Base-by-base conservation (phyloP, 2,113 vertebrate genomes). In the Antennarius striatus region DNA sequence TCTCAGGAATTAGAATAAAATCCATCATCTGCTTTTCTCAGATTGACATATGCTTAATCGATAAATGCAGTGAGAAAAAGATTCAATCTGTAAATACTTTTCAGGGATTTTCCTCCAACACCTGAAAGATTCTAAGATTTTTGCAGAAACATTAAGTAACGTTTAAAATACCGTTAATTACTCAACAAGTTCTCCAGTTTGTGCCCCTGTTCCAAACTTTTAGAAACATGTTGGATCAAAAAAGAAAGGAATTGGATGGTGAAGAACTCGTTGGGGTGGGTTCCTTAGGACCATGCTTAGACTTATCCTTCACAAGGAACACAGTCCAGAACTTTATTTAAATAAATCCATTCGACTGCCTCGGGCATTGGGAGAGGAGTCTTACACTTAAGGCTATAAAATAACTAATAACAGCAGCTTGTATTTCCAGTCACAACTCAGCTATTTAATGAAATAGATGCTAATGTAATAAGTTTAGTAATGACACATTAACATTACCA, bases 351-450 rank as follows among this genome's bases (percentile, higher is more conserved):
- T 5, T 7, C 32, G 32, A 36, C 32, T 28, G 55, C 68, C 56
- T 59, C 54, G 30, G 45, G 58, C 17, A 15, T 16, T 6, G 10
- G 14, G 9, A 3, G 5, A 49, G 30, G 49, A 72, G 55, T 66
- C 48, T 42, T 52, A 49, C 45, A 63, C 79, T 68, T 32, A 59
- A 77, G 63, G 77, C 53, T 16, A 55, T 32, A 15, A 17, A 36
- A 7, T 36, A 15, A 22, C 17, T 40, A 45, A 51, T 43, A 70
- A 65, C 11, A 70, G 48, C 50, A 40, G 32, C 54, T 30, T 22
- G 16, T 10, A 55, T 40, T 71, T 29, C 11, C 16, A 48, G 36
- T 8, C 36, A 15, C 16, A 47, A 8, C 52, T n/a, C 54, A 15
- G 54, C 0, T 10, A 39, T 68, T 59, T 30, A 58, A 42, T 49